Conservation (phyloP, 2,888 invertebrate genomes). For the Schizotus pectinicornis region DNA sequence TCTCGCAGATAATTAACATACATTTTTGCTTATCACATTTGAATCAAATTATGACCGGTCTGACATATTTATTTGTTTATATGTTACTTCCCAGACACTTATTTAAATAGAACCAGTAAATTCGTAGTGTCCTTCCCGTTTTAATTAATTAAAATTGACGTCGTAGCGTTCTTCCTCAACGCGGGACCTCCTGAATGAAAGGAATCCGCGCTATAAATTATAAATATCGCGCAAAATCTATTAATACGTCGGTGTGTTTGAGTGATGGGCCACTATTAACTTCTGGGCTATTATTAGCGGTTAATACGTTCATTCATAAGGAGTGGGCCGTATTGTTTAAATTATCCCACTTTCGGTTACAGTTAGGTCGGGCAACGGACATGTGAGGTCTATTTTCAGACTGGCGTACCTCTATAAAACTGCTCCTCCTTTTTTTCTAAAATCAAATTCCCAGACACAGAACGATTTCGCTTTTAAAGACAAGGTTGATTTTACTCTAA, state of each 20-base stretch:
- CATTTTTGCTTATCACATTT: too few species aligned
- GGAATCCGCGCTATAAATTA: not conserved
- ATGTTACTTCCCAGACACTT: too few species aligned
- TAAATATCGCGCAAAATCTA: slow-evolving; percentile 3
- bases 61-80: too few species aligned
- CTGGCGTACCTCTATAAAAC: not conserved
- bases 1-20: too few species aligned
- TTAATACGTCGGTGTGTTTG: slow-evolving; percentile 5
- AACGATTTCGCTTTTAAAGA: slow-evolving; percentile 3
- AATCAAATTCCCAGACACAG: not conserved
- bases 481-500: not conserved
- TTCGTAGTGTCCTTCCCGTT: too few species aligned
- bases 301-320: slow-evolving; percentile 20
- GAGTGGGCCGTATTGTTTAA: slow-evolving; percentile 2
- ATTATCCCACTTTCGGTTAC: not conserved
- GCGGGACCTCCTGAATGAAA: too few species aligned
- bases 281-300: slow-evolving; percentile 18
- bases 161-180: too few species aligned
- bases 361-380: slow-evolving; percentile 6
- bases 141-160: too few species aligned
- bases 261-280: slow-evolving; percentile 18
- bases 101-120: too few species aligned
- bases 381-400: slow-evolving; percentile 11
- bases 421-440: not conserved
- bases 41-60: too few species aligned